Evolutionary conservation across 2,797 vertebrate genomes (phyloP), one percentile per base, ranked within the genome.

Genomic region (Aulostomus chinensis): DNA sequence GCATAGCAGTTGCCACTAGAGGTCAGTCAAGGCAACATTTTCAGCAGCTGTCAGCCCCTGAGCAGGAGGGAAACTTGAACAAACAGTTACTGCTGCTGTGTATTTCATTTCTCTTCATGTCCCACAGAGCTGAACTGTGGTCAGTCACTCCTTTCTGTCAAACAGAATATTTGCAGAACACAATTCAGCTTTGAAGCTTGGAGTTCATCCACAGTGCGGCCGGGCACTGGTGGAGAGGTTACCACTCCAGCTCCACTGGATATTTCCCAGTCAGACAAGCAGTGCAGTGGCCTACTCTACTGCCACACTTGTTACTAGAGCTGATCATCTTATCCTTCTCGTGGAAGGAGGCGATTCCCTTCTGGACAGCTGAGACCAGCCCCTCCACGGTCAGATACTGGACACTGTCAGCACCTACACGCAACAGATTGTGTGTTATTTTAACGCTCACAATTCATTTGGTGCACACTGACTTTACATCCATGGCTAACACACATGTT

Each of bases 181-280:
- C 3, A 4, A 1, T 37, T 30, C 16, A 14, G 31, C 11, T 12
- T 2, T 24, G 9, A 22, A 37, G 13, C 2, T 12, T 21, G 15
- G 11, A 11, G 31, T 35, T 26, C 33, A 13, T 31, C 42, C 40
- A 36, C 17, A 3, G 10, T 4, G 26, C 18, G 39, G 28, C 9
- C 29, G 17, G 24, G 13, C 4, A 1, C 4, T 13, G 21, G 13
- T 9, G 3, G 21, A 12, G 9, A 7, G 4, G 32, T 91, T 88
- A 97, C 97, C 97, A 99, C 25, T 98, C 94, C 11, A 99, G 81
- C 61, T 98, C 93, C 9, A 99, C 93, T 0, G 97, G 97, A 36
- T 99, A 99, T 55, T 95, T 92, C 60, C 97, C 97, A 1, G 96
- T 98, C 43, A 99, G 93, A 53, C 97, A 99, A 0, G 97, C 97